phyloP scores from a whole-genome alignment of 2,113 vertebrate genomes.

The Physeter macrocephalus region DNA sequence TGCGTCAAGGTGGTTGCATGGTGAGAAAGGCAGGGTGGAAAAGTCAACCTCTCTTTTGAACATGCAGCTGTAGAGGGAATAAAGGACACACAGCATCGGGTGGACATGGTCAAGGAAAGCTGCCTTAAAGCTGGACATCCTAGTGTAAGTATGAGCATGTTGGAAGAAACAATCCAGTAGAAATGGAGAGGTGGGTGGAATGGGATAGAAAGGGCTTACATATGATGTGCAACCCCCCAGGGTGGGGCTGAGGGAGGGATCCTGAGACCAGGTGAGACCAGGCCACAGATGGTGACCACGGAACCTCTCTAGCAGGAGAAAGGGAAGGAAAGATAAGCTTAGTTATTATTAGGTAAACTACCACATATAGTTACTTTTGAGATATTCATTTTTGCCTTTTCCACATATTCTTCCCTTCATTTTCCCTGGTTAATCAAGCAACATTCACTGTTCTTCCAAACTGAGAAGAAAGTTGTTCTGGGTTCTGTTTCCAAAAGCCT shows the following conservation, averaged over 20 bases:
- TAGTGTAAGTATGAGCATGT: background rate
- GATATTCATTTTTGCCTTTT: background rate
- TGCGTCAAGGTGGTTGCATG: fast-evolving
- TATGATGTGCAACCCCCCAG: too few relatives aligned
- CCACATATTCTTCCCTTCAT: background rate
- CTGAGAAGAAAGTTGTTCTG: background rate
- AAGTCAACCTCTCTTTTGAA: background rate
- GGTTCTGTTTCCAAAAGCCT: background rate
- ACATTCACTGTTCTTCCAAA: background rate
- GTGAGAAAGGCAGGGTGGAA: background rate
- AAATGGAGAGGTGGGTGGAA: background rate
- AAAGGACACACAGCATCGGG: too few relatives aligned
- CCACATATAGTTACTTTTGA: background rate
- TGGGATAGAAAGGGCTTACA: background rate
- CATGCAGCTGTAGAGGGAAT: background rate
- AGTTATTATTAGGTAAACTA: background rate
- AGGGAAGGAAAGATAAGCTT: too few relatives aligned
- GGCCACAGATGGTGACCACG: fast-evolving
- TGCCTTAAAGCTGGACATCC: background rate
- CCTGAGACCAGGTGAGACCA: background rate
- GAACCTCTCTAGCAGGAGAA: background rate
- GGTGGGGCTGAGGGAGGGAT: background rate
- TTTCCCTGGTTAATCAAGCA: background rate
- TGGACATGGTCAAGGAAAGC: too few relatives aligned
- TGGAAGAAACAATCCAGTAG: background rate